phyloP scores from a whole-genome alignment of 2,888 invertebrate species.

The Suillia variegata region DNA sequence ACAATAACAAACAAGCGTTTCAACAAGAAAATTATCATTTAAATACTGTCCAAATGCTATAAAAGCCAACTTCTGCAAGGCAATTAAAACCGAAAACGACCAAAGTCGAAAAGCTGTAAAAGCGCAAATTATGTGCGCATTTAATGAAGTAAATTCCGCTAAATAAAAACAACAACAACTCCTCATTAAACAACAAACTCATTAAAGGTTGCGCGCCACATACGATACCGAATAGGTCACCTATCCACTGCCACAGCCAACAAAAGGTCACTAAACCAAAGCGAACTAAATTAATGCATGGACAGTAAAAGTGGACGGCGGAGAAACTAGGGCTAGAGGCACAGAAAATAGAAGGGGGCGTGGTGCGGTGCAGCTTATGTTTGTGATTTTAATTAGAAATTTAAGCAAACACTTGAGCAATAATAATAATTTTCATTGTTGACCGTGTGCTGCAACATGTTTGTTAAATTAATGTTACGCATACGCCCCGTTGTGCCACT shows the following conservation, averaged over 20 bases:
- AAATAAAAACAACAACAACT: not conserved
- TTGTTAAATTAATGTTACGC: constrained; percentile 20
- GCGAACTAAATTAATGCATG: constrained; percentile 39
- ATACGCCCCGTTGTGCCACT: constrained; percentile 23
- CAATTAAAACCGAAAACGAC: constrained; percentile 35
- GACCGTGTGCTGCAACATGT: constrained; percentile 15
- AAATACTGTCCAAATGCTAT: too few relatives aligned
- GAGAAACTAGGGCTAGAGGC: not conserved
- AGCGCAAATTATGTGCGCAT: constrained; percentile 40
- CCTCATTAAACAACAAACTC: constrained; percentile 29
- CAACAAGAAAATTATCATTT: too few relatives aligned
- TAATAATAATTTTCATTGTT: constrained; percentile 41
- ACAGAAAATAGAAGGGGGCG: not conserved
- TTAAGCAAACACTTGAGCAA: constrained; percentile 39
- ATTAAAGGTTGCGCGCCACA: not conserved
- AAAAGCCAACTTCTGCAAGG: constrained; percentile 9
- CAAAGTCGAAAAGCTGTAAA: constrained; percentile 28
- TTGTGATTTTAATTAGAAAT: constrained; percentile 39
- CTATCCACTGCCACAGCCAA: too few relatives aligned
- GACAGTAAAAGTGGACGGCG: constrained; percentile 6
- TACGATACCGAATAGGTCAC: not conserved
- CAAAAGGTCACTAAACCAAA: constrained; percentile 38
- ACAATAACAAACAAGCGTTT: too few relatives aligned
- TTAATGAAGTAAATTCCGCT: constrained; percentile 34
- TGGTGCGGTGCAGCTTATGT: not conserved